Base-by-base conservation (phyloP, 2,888 invertebrate genomes). In the Leptinotarsa rubiginosa region DNA sequence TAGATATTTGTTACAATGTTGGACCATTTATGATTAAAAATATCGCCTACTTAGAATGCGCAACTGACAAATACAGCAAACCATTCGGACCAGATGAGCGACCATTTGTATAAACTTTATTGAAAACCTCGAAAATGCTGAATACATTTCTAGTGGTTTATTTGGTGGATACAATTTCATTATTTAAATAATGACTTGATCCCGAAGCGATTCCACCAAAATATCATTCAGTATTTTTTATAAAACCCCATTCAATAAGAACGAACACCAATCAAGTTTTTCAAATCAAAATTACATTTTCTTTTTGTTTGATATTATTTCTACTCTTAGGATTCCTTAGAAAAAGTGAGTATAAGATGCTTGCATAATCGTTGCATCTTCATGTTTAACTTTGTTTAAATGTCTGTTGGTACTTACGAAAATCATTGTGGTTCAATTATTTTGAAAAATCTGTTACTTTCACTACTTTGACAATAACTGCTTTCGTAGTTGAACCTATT, bases 311-410 rank as follows among this genome's bases (percentile, higher is more conserved):
- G 54, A 73, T 76, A 65, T 73, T 62, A 76, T 73, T 86, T 85
- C 85, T 86, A 86, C 86, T 84, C 86, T 85, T 89, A 89, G 90
- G 90, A 89, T 88, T 89, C 87, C 88, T 88, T 88, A 89, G 88
- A 85, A 90, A 90, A 90, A 89, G 90, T 90, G 89, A 90, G 90
- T 90, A 90, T 82, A 76, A 76, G 75, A 77, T 79, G 79, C 76
- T 79, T 82, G 79, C 74, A 72, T 80, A 76, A 80, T 74, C 79
- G 81, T 81, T 81, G 80, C 80, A 81, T 82, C 79, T 81, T 77
- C 75, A 75, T 79, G 76, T 76, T 65, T 78, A 65, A 77, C 69
- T 54, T 75, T 76, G 65, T 71, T 74, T 76, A 64, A 75, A 75
- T 77, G 75, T 80, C 67, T 75, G 69, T 74, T 73, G 69, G 25